These are phyloP conservation scores for Marisa cornuarietis DNA, from an alignment of 1,140 invertebrate genomes.

Conservation along the genomic window DNA sequence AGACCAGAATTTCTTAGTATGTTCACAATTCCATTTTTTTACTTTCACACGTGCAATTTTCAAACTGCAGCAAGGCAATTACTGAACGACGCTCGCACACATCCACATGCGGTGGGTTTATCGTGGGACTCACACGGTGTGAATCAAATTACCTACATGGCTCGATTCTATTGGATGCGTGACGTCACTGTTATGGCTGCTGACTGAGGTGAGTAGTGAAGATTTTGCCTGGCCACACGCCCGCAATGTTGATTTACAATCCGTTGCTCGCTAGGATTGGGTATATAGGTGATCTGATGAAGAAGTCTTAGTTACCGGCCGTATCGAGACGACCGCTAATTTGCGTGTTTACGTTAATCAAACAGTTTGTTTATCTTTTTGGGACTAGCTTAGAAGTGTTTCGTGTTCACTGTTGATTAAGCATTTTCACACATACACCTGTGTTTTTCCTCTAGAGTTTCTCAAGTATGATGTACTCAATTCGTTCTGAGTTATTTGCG, in stretches of 20 bases:
- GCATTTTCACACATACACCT: too few relatives aligned
- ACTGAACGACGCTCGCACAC: too few relatives aligned
- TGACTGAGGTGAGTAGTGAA: constrained; percentile 4
- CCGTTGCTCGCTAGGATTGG: not conserved
- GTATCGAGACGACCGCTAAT: not conserved
- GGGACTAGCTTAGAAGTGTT: not conserved
- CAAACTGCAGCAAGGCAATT: too few relatives aligned
- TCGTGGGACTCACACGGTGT: too few relatives aligned
- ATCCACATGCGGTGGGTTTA: too few relatives aligned
- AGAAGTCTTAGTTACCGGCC: not conserved
- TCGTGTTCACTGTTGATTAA: not conserved
- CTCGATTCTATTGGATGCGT: not conserved
- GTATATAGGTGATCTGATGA: not conserved
- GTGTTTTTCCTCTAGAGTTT: too few relatives aligned
- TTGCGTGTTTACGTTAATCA: not conserved
- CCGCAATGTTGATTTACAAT: not conserved
- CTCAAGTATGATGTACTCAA: too few relatives aligned
- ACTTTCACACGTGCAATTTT: too few relatives aligned
- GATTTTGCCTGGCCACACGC: constrained; percentile 1
- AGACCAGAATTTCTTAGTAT: too few relatives aligned
- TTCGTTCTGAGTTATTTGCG: too few relatives aligned
- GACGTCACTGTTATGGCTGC: constrained; percentile 5
- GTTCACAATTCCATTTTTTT: too few relatives aligned
- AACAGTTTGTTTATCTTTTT: not conserved
- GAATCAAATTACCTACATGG: too few relatives aligned